These are phyloP conservation scores for Epicampocera succincta DNA, from an alignment of 2,888 invertebrate species.

Conservation along the genomic window DNA sequence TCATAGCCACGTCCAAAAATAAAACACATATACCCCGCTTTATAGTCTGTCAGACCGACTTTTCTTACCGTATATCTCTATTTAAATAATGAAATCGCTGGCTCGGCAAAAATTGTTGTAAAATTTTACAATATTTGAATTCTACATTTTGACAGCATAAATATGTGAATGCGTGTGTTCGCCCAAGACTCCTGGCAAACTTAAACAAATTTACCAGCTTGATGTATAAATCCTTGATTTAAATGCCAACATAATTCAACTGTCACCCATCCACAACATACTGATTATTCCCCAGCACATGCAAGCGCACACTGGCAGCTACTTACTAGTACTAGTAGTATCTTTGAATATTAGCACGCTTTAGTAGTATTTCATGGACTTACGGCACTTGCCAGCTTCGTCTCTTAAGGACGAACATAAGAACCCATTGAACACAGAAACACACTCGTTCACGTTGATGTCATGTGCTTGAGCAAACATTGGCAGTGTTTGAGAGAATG, in stretches of 20 bases:
- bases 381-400: slow-evolving; percentile 11
- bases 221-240: slow-evolving; percentile 41
- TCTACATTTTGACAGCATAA: too few relatives aligned
- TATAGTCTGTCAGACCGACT: too few relatives aligned
- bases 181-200: background rate
- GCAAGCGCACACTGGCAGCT: slow-evolving; percentile 7
- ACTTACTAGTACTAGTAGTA: background rate
- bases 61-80: too few relatives aligned
- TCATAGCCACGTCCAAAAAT: too few relatives aligned
- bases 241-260: slow-evolving; percentile 62
- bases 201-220: background rate
- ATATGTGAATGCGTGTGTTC: background rate
- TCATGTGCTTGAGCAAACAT: slow-evolving; percentile 42
- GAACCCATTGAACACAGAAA: background rate
- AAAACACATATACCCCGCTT: too few relatives aligned
- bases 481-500: slow-evolving; percentile 48
- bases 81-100: too few relatives aligned
- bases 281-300: slow-evolving; percentile 1
- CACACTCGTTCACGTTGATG: slow-evolving; percentile 22
- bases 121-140: background rate
- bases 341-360: background rate
- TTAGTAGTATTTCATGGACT: slow-evolving; percentile 19
- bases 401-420: background rate
- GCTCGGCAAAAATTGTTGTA: too few relatives aligned
- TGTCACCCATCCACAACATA: slow-evolving; percentile 44